These are phyloP conservation scores for Stenodema calcarata DNA, from an alignment of 2,888 invertebrate genomes.

Conservation along the genomic window DNA sequence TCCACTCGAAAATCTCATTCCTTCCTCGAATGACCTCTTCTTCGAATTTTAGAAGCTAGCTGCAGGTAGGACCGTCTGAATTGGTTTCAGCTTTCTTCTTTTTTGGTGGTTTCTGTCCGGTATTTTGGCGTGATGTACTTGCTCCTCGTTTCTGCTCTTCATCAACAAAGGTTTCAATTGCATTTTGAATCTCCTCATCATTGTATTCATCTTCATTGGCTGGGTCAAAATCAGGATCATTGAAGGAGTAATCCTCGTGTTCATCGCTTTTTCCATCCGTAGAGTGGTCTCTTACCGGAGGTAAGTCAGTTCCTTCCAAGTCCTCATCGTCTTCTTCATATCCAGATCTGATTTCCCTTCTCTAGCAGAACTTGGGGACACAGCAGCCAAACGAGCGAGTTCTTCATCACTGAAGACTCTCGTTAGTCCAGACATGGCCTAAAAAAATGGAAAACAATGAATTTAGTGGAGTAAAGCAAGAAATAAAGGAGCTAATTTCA, in stretches of 20 bases:
- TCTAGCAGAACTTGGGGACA: neutral
- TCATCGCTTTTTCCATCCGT: neutral
- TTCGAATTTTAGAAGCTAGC: too few species aligned
- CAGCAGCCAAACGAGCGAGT: neutral
- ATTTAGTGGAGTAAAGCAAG: too few species aligned
- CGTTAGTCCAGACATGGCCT: neutral
- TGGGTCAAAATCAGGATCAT: neutral
- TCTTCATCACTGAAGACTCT: neutral
- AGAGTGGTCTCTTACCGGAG: neutral
- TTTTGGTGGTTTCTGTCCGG: too few species aligned
- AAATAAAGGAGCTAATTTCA: too few species aligned
- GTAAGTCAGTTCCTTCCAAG: neutral
- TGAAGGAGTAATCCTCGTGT: neutral
- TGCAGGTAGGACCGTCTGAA: too few species aligned
- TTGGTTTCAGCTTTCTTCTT: too few species aligned
- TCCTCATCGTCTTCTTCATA: neutral
- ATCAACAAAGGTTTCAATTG: neutral
- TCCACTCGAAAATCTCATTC: too few species aligned
- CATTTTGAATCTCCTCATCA: neutral
- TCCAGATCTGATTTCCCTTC: neutral
- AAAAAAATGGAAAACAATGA: neutral
- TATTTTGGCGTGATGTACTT: too few species aligned
- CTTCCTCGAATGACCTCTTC: too few species aligned
- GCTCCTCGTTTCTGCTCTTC: too few species aligned
- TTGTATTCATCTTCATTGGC: neutral